A percentile compares a stretch with the other conserved stretches of the same genome.
phyloP scores from a whole-genome alignment of 2,888 invertebrate species.

The Hemistola chrysoprasaria region DNA sequence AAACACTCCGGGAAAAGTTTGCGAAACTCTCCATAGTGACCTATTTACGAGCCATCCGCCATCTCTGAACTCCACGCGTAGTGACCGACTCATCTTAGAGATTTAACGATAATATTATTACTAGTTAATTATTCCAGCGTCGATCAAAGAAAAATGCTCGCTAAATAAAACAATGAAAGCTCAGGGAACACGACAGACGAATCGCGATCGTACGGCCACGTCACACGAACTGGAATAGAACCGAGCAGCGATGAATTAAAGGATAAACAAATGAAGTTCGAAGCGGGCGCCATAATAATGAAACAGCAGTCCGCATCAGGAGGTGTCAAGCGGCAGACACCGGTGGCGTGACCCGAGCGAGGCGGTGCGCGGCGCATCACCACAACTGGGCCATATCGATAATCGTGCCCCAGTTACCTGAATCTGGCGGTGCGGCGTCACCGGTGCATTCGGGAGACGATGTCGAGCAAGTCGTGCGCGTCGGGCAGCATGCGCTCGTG shows the following conservation, averaged over 20 bases:
- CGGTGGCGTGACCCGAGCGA: slow-evolving; percentile 65
- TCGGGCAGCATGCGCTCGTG: slow-evolving; percentile 80
- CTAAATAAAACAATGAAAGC: slow-evolving; percentile 62
- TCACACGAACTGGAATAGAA: slow-evolving; percentile 77
- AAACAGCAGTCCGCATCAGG: slow-evolving; percentile 72
- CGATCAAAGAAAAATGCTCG: slow-evolving; percentile 41
- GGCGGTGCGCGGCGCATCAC: slow-evolving; percentile 58
- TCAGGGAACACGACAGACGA: slow-evolving; percentile 65
- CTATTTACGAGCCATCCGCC: slow-evolving; percentile 9
- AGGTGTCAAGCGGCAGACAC: slow-evolving; percentile 77
- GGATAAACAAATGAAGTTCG: slow-evolving; percentile 79
- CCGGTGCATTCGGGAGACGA: slow-evolving; percentile 57
- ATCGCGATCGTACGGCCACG: slow-evolving; percentile 65
- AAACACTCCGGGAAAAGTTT: slow-evolving; percentile 18
- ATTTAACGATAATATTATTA: slow-evolving; percentile 18
- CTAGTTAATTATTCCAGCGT: slow-evolving; percentile 32
- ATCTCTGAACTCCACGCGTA: slow-evolving; percentile 7
- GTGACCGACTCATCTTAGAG: slow-evolving; percentile 7
- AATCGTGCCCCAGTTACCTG: slow-evolving; percentile 75
- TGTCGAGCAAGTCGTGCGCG: slow-evolving; percentile 82
- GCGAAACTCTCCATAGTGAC: slow-evolving; percentile 2
- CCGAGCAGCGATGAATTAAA: slow-evolving; percentile 74
- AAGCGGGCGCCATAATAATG: slow-evolving; percentile 71
- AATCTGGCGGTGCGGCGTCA: slow-evolving; percentile 42
- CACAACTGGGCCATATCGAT: slow-evolving; percentile 76